Percentiles rank a stretch among this genome's conserved stretches.
Evolutionary conservation across 2,888 invertebrate species (phyloP).

Genomic region (Epiblema foenella): DNA sequence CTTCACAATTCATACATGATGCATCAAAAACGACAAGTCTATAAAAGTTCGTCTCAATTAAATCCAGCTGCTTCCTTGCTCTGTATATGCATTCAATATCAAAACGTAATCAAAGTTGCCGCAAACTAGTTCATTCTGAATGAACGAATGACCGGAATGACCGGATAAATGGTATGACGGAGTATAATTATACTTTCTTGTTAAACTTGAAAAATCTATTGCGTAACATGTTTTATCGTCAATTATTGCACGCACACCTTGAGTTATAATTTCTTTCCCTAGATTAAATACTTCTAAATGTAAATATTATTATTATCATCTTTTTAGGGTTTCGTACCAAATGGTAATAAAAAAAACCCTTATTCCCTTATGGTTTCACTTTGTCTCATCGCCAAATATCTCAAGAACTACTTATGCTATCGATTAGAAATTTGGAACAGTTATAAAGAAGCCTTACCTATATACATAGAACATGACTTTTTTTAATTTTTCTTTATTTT

Average conservation of each 20-base stretch:
- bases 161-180: constrained; percentile 25
- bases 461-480: too few species aligned
- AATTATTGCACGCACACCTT: background rate
- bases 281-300: background rate
- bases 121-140: constrained; percentile 32
- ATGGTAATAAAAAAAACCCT: too few species aligned
- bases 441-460: too few species aligned
- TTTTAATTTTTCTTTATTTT: too few species aligned
- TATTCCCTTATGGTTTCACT: too few species aligned
- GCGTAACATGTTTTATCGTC: background rate
- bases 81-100: constrained; percentile 43
- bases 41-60: constrained; percentile 3
- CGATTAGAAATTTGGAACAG: too few species aligned
- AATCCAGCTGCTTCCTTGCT: constrained; percentile 46
- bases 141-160: constrained; percentile 26
- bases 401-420: too few species aligned
- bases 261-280: background rate
- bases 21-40: constrained; percentile 7
- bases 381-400: too few species aligned
- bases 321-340: too few species aligned
- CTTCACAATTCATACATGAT: constrained; percentile 9
- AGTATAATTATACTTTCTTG: constrained; percentile 29
- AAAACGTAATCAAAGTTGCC: constrained; percentile 30
- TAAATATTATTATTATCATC: too few species aligned
- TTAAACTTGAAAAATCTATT: constrained; percentile 27